Evolutionary conservation across 2,113 vertebrate genomes (phyloP).

Genomic region (Aspiorhynchus laticeps): DNA sequence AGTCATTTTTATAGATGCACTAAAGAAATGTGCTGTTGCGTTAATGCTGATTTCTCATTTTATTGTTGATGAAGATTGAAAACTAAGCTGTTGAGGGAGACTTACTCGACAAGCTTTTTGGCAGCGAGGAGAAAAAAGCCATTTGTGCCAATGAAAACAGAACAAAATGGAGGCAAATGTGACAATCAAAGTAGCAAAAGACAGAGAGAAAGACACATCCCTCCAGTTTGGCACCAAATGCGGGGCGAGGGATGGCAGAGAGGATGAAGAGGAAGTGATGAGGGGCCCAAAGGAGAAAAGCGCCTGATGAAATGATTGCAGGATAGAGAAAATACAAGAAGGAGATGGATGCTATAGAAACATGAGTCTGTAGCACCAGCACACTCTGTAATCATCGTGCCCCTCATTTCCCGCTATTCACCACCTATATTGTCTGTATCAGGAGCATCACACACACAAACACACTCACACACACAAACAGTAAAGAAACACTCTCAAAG

Average conservation of each 20-base stretch:
- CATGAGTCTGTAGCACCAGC: slow-evolving; percentile 31
- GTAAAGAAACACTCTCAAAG: slow-evolving; percentile 19
- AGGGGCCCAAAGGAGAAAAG: slow-evolving; percentile 59
- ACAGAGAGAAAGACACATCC: slow-evolving; percentile 33
- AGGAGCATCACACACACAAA: neutral
- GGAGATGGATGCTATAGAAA: slow-evolving; percentile 46
- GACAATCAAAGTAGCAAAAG: slow-evolving; percentile 48
- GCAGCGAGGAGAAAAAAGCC: slow-evolving; percentile 6
- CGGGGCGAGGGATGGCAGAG: slow-evolving; percentile 45
- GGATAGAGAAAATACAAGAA: slow-evolving; percentile 49
- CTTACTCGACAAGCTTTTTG: slow-evolving; percentile 53
- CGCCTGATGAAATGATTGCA: slow-evolving; percentile 57
- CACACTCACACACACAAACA: slow-evolving; percentile 15
- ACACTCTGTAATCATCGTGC: slow-evolving; percentile 49
- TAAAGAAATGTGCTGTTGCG: neutral
- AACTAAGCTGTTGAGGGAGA: slow-evolving; percentile 48
- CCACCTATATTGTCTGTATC: slow-evolving; percentile 13
- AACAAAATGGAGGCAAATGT: slow-evolving; percentile 42
- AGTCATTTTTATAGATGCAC: neutral
- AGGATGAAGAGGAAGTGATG: slow-evolving; percentile 69
- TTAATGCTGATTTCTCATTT: slow-evolving; percentile 16
- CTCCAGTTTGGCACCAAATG: slow-evolving; percentile 46
- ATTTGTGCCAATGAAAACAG: slow-evolving; percentile 43
- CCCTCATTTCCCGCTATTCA: slow-evolving; percentile 60
- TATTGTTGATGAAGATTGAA: neutral